Evolutionary conservation across 2,113 vertebrate genomes (phyloP).

Genomic region (Micronycteris hirsuta): DNA sequence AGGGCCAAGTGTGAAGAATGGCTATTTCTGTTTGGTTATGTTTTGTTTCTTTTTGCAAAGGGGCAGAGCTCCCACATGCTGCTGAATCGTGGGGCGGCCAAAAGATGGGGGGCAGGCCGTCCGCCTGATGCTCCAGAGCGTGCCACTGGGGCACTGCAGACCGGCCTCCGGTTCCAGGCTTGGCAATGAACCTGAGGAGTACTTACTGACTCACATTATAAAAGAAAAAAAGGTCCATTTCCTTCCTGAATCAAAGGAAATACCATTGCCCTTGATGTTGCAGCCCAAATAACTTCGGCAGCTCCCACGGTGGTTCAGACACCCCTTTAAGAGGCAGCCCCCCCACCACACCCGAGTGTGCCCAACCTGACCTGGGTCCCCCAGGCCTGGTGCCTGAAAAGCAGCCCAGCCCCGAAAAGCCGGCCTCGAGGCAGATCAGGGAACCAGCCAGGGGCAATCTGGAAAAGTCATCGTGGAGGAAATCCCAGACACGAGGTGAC

Average conservation of each 20-base stretch:
- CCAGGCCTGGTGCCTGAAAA: not conserved
- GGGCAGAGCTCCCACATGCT: not conserved
- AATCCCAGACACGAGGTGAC: conserved; percentile 39
- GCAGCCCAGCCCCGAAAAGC: accelerated
- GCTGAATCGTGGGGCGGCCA: not conserved
- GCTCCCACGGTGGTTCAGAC: not conserved
- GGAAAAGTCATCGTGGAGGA: conserved; percentile 61
- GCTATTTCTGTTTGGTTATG: not conserved
- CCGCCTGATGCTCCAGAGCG: not conserved
- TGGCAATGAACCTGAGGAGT: not conserved
- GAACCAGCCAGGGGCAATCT: not conserved
- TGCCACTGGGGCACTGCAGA: not conserved
- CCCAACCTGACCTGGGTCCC: not conserved
- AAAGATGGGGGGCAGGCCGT: not conserved
- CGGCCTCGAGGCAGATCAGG: not conserved
- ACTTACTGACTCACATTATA: not conserved
- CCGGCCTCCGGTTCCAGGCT: not conserved
- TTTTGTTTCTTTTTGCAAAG: not conserved
- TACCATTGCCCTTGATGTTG: not conserved
- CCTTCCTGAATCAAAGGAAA: conserved; percentile 29
- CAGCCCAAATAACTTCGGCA: not conserved
- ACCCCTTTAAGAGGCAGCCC: not conserved
- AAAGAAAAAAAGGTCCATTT: not conserved
- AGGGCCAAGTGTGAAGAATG: not conserved
- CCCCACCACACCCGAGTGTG: not conserved